Base-by-base conservation (phyloP, 2,888 invertebrate species). In the Pinctada fucata region DNA sequence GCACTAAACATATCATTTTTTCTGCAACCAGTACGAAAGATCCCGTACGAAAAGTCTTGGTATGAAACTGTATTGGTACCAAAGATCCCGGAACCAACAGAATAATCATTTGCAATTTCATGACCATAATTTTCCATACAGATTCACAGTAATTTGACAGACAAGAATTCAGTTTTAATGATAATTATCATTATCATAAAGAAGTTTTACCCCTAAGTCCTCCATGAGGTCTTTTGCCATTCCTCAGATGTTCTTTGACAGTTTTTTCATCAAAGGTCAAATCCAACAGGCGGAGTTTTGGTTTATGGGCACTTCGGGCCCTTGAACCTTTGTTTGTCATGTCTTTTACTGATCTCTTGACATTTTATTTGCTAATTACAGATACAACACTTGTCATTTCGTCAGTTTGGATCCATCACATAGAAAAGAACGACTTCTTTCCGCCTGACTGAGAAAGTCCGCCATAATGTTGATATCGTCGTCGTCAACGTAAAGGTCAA, bases 381-480 rank as follows among this genome's bases (percentile, higher is more conserved):
- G 45, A 49, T 45, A 63, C 3, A 13, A 47, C 58, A 72, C 16
- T 13, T 58, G 31, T 45, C 72, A 72, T 10, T 31, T 31, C 16
- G 52, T 52, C 31, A 72, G 8, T 16, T 52, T 10, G 8, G 47
- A 13, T 69, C 13, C 58, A n/a, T 58, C 58, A 31, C 52, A 52
- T 31, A 0, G 13, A 58, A 58, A 58, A 6, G 58, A 10, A 58
- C 6, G 58, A 13, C 6, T 1, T 13, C 58, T 6, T 58, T 13
- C 58, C 58, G 58, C 58, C 58, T 58, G 58, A 31, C 31, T 31
- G 13, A 58, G 6, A 3, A n/a, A 13, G 67, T 3, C 84, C 65
- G 84, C 84, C 85, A 86, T 86, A 81, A 83, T 86, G 85, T 86
- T 85, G 80, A 83, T 66, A 64, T 72, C 79, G 85, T 85, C 76